Percentiles rank a stretch among this genome's conserved stretches.
These are phyloP conservation scores for Phoeniculus purpureus DNA, from an alignment of 2,797 vertebrate species.

Conservation along the genomic window DNA sequence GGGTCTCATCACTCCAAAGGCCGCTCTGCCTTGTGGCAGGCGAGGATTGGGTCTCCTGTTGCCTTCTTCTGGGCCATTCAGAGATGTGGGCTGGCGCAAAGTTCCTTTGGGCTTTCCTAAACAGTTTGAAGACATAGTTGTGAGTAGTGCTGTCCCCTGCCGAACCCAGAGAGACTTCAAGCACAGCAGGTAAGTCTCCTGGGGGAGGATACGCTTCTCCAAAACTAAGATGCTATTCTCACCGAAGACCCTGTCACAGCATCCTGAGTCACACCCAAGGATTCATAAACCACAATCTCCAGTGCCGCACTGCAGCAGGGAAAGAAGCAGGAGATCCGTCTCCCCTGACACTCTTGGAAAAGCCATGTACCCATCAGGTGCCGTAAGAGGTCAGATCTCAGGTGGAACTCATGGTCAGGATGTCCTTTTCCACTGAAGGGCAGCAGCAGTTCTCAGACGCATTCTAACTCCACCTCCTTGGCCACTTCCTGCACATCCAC, in stretches of 20 bases:
- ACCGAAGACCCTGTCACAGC: not conserved
- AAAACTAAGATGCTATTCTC: not conserved
- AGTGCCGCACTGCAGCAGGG: accelerated
- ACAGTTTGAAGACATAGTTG: not conserved
- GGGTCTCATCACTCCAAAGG: not conserved
- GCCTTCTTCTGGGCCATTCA: slow-evolving; percentile 60
- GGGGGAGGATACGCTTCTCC: too few species aligned
- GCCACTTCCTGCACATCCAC: not conserved
- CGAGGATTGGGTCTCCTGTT: slow-evolving; percentile 27
- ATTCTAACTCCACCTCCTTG: accelerated
- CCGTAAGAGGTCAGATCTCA: not conserved
- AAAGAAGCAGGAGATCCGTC: too few species aligned
- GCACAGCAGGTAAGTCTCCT: not conserved
- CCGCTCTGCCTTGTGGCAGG: slow-evolving; percentile 35
- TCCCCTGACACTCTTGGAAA: not conserved
- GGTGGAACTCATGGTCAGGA: not conserved
- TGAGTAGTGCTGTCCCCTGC: not conserved
- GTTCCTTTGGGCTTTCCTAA: slow-evolving; percentile 85
- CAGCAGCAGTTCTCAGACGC: not conserved
- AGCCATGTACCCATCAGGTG: not conserved
- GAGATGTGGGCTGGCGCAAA: slow-evolving; percentile 84
- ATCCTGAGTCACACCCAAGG: accelerated
- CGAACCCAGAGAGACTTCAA: not conserved
- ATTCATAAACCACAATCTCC: not conserved
- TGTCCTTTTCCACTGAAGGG: not conserved